Base-by-base conservation (phyloP, 2,113 vertebrate genomes). In the Butorides virescens region DNA sequence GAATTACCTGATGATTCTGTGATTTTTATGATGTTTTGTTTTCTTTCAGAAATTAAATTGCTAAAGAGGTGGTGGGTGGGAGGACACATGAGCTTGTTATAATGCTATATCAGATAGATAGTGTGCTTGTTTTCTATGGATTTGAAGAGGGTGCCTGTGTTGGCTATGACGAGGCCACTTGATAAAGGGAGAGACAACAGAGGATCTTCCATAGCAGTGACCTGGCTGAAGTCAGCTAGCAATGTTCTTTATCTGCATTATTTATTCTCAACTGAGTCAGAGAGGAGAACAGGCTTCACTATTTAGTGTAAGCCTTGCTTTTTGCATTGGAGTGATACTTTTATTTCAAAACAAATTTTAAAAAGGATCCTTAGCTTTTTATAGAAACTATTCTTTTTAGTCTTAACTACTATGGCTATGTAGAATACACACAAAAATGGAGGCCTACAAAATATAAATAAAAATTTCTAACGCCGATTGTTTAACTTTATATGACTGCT, bases 401-500 rank as follows among this genome's bases (percentile, higher is more conserved):
- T 71, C 37, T 80, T 78, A 84, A 62, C 5, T 56, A 20, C 44
- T 55, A 10, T 42, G 36, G 13, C 44, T 82, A 21, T 63, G 66
- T 77, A 82, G 79, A 87, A 71, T 42, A 58, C 15, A 37, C 22
- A 39, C 19, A 53, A n/a, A 94, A 93, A 72, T 39, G 14, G 55
- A 92, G 42, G 10, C 15, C 65, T 92, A 61, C 71, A 70, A 96
- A 88, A 68, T 94, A 84, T 82, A 86, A 89, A 88, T 78, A 92
- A 80, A 77, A 74, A 75, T 95, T 88, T 82, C 34, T 89, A 86
- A 93, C 18, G 32, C 80, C 71, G 84, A 1, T 86, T 70, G 25
- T 91, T 97, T 90, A 83, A 66, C 44, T 92, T 96, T 67, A 30
- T 49, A 47, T 91, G 81, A 70, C 75, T 93, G 47, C 16, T 36